Evolutionary conservation across 92 coral and sea anemone species (phyloP).

Genomic region (Montipora capitata): DNA sequence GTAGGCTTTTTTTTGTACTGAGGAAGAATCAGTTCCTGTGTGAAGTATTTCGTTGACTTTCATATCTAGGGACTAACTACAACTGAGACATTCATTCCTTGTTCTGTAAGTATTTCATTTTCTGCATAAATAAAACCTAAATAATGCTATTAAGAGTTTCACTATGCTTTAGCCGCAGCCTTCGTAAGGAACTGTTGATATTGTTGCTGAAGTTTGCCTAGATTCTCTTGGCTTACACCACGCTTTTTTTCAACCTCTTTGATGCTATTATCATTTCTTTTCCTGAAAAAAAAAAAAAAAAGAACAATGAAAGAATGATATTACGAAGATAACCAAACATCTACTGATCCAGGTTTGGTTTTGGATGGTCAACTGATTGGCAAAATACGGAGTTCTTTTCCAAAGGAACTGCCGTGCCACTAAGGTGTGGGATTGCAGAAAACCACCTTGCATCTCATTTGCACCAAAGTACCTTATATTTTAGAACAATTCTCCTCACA

Average conservation of each 20-base stretch:
- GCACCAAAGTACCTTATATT: too few relatives aligned
- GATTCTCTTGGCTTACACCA: slow-evolving; percentile 76
- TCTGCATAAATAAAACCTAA: slow-evolving; percentile 29
- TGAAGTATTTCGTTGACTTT: too few relatives aligned
- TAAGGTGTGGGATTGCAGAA: too few relatives aligned
- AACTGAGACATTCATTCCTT: too few relatives aligned
- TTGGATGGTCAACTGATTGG: too few relatives aligned
- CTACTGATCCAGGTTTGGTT: not conserved
- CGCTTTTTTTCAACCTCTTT: slow-evolving; percentile 95
- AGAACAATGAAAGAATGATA: not conserved
- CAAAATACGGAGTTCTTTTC: too few relatives aligned
- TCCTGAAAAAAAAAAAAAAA: slow-evolving; percentile 53
- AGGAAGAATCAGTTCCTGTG: too few relatives aligned
- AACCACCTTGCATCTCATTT: too few relatives aligned
- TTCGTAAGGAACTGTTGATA: slow-evolving; percentile 94
- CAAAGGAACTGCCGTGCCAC: too few relatives aligned
- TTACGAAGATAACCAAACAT: not conserved
- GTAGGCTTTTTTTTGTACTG: too few relatives aligned
- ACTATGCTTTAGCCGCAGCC: slow-evolving; percentile 86
- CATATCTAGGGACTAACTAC: too few relatives aligned
- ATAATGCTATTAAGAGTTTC: not conserved
- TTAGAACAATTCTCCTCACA: too few relatives aligned
- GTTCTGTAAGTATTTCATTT: not conserved
- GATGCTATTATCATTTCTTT: slow-evolving; percentile 87
- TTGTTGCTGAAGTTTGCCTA: slow-evolving; percentile 93